Base-by-base conservation (phyloP, 2,113 vertebrate genomes). In the Gobius niger region DNA sequence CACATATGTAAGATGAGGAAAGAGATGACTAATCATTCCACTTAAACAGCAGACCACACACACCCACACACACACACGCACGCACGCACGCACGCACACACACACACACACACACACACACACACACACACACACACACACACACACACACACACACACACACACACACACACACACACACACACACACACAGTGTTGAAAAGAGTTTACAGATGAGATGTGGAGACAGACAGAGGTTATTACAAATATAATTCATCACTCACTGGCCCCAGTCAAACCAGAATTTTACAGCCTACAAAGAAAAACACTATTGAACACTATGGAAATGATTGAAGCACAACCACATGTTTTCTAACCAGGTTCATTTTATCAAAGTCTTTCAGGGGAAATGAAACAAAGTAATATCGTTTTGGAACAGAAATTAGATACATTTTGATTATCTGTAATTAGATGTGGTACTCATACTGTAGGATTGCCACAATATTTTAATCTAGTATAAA, bases 201-300 rank as follows among this genome's bases (percentile, higher is more conserved):
- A 81, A 70, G 71, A 75, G 70, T 71, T 78, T 64, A 65, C 68
- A 65, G 57, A 79, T 78, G 69, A 78, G 68, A 85, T 71, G 74
- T 81, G 81, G 73, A 70, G 46, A 54, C 71, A 73, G 68, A 82
- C 81, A 90, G 61, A 70, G 66, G 77, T 84, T 87, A 88, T 84
- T 81, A 76, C 70, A 74, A 60, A 42, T 19, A 78, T 89, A 85
- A 82, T 84, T 88, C 60, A 87, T 78, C 64, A 80, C 65, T 65
- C n/a, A 8, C 63, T 78, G 67, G 73, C 77, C 70, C 59, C n/a
- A 41, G 59, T n/a, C 70, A 77, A 82, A 68, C 68, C 57, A 6
- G 0, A 50, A 70, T 77, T 84, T 76, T 84, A 81, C 63, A 76
- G 49, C 51, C 63, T 63, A 59, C 40, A 75, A 83, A 72, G 40